Conservation (phyloP, 2,797 vertebrate species). For the Trachops cirrhosus region DNA sequence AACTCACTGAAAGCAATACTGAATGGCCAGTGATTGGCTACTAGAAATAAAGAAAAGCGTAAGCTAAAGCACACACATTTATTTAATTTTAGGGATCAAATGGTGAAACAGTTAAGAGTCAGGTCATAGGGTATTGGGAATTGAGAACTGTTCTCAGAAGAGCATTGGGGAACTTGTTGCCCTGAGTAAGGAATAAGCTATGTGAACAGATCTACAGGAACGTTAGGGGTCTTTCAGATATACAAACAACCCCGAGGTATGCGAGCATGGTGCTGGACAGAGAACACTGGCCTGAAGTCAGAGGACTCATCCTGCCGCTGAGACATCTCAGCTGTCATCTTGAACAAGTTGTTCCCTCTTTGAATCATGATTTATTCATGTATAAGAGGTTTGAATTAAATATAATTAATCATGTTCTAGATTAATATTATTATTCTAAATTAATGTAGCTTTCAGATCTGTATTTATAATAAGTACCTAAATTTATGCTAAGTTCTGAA, state of each 20-base stretch:
- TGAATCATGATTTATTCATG: background rate
- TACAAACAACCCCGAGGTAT: background rate
- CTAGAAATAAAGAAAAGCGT: background rate
- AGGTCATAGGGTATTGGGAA: background rate
- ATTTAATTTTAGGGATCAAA: background rate
- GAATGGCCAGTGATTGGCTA: background rate
- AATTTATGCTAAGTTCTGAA: background rate
- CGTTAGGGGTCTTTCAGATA: background rate
- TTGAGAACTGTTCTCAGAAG: background rate
- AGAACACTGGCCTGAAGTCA: background rate
- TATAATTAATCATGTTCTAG: constrained; percentile 10
- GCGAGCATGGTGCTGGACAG: background rate
- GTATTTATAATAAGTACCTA: constrained; percentile 19
- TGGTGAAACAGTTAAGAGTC: background rate
- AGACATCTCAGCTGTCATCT: background rate
- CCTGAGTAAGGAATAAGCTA: background rate
- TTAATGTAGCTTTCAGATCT: constrained; percentile 17
- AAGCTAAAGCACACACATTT: background rate
- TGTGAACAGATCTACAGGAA: background rate
- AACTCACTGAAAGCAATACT: background rate
- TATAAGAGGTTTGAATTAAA: constrained; percentile 6
- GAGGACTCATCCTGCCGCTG: background rate
- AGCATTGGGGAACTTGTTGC: background rate
- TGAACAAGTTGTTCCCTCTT: background rate
- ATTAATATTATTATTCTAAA: constrained; percentile 21